Base-by-base conservation (phyloP, 2,888 invertebrate genomes). In the Argyra leucocephala region DNA sequence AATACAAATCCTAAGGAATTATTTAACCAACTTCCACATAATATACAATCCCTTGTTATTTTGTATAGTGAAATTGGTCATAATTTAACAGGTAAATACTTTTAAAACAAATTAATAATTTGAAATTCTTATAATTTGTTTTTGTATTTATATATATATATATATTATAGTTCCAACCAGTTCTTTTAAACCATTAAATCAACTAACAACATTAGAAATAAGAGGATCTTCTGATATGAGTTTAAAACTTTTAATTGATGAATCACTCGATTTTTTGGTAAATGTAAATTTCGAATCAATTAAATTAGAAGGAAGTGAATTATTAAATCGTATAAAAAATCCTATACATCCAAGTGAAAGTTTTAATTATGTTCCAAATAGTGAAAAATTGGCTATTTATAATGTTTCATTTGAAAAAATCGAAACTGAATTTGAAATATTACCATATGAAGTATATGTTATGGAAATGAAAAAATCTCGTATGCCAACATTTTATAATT, bases 391-490 rank as follows among this genome's bases (percentile, higher is more conserved):
- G 22, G 70, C 70, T 5, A 48, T 18, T 18, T 71, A 72, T 36
- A 73, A 73, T 26, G 62, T 72, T 15, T 71, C 72, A 10, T 61
- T 73, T 5, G 71, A 72, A 66, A 65, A 69, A 74, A 60, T 63
- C n/a, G 75, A 78, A 67, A 76, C 74, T 65, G 79, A 82, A 59
- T 78, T 82, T 26, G 83, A 85, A 72, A 83, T 88, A 60, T 73
- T 88, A 37, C 85, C 88, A 0, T 88, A 88, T 71, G 83, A 84
- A 65, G 81, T 84, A 62, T 88, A 86, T 71, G 82, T 84, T 68
- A 81, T 83, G 71, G 76, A 83, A 75, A 75, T 81, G 70, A 78
- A 83, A 74, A 78, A 81, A 71, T 77, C 80, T 7, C 75, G 76
- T 23, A 76, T 77, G 74, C 74, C 77, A 9, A 74, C 75, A 61